These are phyloP conservation scores for Rhorus exstirpatorius DNA, from an alignment of 2,888 invertebrate genomes.

Conservation along the genomic window DNA sequence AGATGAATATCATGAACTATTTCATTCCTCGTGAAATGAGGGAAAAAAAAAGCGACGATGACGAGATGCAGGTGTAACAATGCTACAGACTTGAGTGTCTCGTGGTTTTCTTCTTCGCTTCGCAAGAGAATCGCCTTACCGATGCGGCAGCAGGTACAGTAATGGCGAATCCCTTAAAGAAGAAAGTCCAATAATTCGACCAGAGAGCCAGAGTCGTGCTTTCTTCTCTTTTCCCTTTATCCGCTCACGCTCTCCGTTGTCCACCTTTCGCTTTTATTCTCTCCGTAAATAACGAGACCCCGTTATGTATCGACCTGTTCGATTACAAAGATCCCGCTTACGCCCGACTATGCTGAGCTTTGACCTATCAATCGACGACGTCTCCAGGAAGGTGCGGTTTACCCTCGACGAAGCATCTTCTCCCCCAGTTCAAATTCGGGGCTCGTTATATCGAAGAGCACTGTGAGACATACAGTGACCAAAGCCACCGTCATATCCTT, in stretches of 20 bases:
- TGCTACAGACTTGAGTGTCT: not conserved
- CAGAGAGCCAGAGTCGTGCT: slow-evolving; percentile 6
- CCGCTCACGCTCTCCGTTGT: not conserved
- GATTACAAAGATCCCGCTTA: slow-evolving; percentile 53
- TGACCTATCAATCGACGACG: slow-evolving; percentile 65
- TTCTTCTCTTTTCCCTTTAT: slow-evolving; percentile 18
- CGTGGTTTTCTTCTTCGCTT: slow-evolving; percentile 4
- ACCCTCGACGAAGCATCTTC: slow-evolving; percentile 3
- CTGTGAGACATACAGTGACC: not conserved
- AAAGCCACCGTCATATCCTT: slow-evolving; percentile 17
- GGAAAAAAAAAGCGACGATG: not conserved
- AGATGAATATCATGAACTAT: slow-evolving; percentile 24
- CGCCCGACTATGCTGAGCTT: slow-evolving; percentile 10
- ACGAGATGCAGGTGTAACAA: slow-evolving; percentile 28
- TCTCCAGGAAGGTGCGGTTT: slow-evolving; percentile 52
- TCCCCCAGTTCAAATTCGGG: slow-evolving; percentile 11
- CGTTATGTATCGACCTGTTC: slow-evolving; percentile 68
- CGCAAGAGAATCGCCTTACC: slow-evolving; percentile 26
- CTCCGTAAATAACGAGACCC: slow-evolving; percentile 68
- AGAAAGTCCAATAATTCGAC: slow-evolving; percentile 19
- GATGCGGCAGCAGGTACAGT: slow-evolving; percentile 13
- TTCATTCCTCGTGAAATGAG: not conserved
- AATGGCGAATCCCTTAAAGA: slow-evolving; percentile 29
- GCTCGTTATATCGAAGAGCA: slow-evolving; percentile 64
- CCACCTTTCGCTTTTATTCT: slow-evolving; percentile 23